A percentile compares a stretch with the other conserved stretches of the same genome.
These are phyloP conservation scores for Pseudonaja textilis DNA, from an alignment of 2,113 vertebrate species.

Conservation along the genomic window DNA sequence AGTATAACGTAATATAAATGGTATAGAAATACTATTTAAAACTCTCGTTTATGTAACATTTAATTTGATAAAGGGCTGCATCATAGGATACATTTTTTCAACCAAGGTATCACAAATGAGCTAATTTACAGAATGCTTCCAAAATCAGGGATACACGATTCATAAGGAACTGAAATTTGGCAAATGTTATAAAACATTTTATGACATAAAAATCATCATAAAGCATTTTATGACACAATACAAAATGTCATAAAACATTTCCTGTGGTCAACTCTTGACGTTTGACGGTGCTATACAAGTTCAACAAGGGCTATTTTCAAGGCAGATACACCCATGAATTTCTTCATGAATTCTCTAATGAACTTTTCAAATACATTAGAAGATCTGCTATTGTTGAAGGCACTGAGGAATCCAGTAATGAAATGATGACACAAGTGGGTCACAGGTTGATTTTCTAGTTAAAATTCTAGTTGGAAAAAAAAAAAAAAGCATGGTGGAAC, in stretches of 20 bases:
- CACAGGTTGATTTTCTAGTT: neutral
- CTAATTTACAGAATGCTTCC: neutral
- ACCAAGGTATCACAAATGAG: neutral
- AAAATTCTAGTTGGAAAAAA: neutral
- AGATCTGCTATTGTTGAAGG: neutral
- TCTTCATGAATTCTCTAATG: neutral
- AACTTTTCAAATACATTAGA: neutral
- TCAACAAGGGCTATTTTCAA: neutral
- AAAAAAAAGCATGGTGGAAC: neutral
- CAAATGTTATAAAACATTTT: too few relatives aligned
- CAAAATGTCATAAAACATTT: too few relatives aligned
- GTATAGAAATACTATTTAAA: neutral
- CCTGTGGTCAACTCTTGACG: neutral
- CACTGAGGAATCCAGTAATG: neutral
- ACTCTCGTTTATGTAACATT: neutral
- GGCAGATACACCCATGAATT: neutral
- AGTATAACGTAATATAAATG: neutral
- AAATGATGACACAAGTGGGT: neutral
- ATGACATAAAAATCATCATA: too few relatives aligned
- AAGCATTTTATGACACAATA: too few relatives aligned
- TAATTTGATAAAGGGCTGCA: neutral
- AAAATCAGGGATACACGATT: too few relatives aligned
- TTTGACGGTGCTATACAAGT: neutral
- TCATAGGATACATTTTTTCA: neutral
- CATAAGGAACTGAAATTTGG: too few relatives aligned